Base-by-base conservation (phyloP, 2,113 vertebrate genomes). In the Lonchura striata region DNA sequence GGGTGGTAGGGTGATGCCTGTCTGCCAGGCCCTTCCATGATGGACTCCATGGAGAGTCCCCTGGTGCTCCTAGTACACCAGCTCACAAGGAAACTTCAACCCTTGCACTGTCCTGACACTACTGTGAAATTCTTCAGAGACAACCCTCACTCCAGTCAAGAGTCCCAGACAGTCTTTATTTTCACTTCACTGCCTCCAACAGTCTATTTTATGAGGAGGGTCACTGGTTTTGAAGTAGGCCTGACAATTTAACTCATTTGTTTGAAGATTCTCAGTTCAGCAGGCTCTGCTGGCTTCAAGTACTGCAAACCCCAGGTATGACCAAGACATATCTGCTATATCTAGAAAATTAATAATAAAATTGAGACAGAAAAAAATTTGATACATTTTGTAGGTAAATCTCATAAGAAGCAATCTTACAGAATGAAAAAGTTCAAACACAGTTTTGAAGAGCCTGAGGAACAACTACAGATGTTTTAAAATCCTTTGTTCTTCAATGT, bases 131-230 rank as follows among this genome's bases (percentile, higher is more conserved):
- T 37, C 19, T 47, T 86, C 17, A 57, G 17, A 31, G 11, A 59
- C 11, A 50, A 50, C 5, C 0, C 8, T 4, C 4, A 6, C 28
- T 44, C 31, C 2, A 2, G 7, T n/a, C 6, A 13, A 24, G 9
- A 46, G 19, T 10, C 28, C 83, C 66, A 46, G 33, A 60, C 41
- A 54, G 9, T 37, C 10, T 54, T 52, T 41, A 25, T 17, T 50
- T 25, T 77, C 17, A 13, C 22, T 63, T 77, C 30, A 27, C 35
- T 63, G 46, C 35, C 35, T 50, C 35, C 35, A 46, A 63, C 35
- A 50, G 75, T 41, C 46, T n/a, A 25, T 63, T 63, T 52, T 27
- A 41, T 27, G 23, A 41, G 23, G 59, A 78, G 10, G 7, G 59
- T 33, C 13, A 21, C 37, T 42, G 46, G 18, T 52, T 78, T 28